Evolutionary conservation across 2,797 vertebrate genomes (phyloP).

Genomic region (Synaphobranchus kaupii): DNA sequence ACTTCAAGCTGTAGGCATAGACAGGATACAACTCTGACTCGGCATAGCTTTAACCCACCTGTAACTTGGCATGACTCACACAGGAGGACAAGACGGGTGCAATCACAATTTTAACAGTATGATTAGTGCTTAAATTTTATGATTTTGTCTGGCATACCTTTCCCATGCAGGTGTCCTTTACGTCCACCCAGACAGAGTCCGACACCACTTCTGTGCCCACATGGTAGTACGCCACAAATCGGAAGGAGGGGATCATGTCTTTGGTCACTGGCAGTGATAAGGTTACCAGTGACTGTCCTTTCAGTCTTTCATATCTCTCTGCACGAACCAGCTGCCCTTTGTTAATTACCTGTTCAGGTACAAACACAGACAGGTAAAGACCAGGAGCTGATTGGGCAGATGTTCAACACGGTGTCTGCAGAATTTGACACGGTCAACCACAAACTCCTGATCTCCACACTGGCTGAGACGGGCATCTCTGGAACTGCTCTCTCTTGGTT

Average conservation of each 20-base stretch:
- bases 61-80: not conserved
- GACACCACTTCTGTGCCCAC: constrained; percentile 71
- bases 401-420: too few relatives aligned
- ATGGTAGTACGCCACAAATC: constrained; percentile 78
- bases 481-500: too few relatives aligned
- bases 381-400: not conserved
- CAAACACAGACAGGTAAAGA: constrained; percentile 22
- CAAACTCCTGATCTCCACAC: too few relatives aligned
- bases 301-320: constrained; percentile 45
- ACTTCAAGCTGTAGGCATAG: constrained; percentile 14
- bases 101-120: not conserved
- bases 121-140: not conserved
- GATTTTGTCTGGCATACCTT: constrained; percentile 55
- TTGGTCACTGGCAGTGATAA: constrained; percentile 62
- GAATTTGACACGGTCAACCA: too few relatives aligned
- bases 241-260: constrained; percentile 84
- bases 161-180: constrained; percentile 83
- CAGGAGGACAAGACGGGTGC: not conserved
- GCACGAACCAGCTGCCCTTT: constrained; percentile 72
- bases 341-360: constrained; percentile 72
- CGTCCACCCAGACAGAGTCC: constrained; percentile 84
- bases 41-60: too few relatives aligned
- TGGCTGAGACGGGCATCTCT: too few relatives aligned
- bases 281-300: constrained; percentile 67
- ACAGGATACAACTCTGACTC: not conserved